These are phyloP conservation scores for Hyposoter dolosus DNA, from an alignment of 2,888 invertebrate genomes.

Conservation along the genomic window DNA sequence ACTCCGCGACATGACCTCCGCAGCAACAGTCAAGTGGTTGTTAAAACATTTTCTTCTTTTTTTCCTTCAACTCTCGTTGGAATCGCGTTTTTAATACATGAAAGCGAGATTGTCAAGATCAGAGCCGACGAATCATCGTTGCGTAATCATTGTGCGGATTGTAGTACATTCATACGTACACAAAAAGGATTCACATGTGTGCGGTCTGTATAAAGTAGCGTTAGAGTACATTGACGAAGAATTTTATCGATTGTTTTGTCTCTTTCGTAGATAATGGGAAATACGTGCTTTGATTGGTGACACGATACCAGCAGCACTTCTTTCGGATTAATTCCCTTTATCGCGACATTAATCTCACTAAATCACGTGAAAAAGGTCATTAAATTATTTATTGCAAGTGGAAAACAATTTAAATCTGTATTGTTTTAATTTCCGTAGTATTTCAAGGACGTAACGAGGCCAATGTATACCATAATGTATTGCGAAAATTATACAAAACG, in stretches of 20 bases:
- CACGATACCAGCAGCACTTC: background rate
- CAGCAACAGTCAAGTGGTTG: constrained; percentile 29
- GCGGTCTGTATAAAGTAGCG: background rate
- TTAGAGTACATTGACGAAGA: constrained; percentile 7
- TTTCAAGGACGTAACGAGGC: background rate
- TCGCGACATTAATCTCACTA: constrained; percentile 1
- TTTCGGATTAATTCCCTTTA: background rate
- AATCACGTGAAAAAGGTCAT: background rate
- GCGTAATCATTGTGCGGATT: background rate
- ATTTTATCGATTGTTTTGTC: constrained; percentile 49
- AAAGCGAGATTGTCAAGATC: constrained; percentile 30
- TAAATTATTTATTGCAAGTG: background rate
- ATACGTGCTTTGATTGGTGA: constrained; percentile 25
- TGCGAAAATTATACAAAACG: no score
- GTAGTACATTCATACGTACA: background rate
- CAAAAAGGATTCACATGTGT: background rate
- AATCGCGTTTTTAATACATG: background rate
- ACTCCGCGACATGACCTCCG: background rate
- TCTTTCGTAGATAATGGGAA: constrained; percentile 26
- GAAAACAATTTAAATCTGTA: background rate
- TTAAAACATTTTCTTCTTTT: constrained; percentile 18
- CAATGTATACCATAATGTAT: no score
- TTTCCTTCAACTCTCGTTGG: constrained; percentile 3
- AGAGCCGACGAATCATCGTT: constrained; percentile 29
- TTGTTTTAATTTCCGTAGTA: background rate